These are phyloP conservation scores for Harmothoe impar DNA, from an alignment of 2,888 invertebrate species.

Conservation along the genomic window DNA sequence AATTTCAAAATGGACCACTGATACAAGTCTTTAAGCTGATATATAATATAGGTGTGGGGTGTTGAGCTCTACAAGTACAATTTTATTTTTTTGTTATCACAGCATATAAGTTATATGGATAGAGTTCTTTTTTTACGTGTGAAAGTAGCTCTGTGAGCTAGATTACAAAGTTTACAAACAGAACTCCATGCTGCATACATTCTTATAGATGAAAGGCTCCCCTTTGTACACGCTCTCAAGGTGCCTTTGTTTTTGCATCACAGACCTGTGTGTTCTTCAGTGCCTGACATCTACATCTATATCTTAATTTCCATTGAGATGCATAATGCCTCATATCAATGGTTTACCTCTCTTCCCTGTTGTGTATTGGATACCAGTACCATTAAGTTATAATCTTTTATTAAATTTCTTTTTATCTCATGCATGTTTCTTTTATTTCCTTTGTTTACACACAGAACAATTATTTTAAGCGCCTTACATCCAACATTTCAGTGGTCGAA, in stretches of 20 bases:
- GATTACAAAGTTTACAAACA: not conserved
- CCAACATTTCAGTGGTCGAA: not conserved
- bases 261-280: constrained; percentile 50
- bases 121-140: not conserved
- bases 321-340: constrained; percentile 11
- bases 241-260: constrained; percentile 59
- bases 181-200: constrained; percentile 7
- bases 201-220: not conserved
- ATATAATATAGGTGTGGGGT: not conserved
- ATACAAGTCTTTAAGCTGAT: constrained; percentile 34
- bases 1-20: constrained; percentile 50
- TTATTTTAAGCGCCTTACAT: constrained; percentile 20
- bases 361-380: not conserved
- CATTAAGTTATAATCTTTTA: not conserved
- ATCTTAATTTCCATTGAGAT: not conserved
- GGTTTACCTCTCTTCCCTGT: not conserved
- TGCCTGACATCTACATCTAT: constrained; percentile 41
- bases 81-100: constrained; percentile 55
- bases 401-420: not conserved
- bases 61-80: not conserved
- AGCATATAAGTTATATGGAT: not conserved
- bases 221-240: constrained; percentile 54
- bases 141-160: constrained; percentile 9
- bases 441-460: not conserved
- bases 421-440: not conserved